These are phyloP conservation scores for Netelia virgata DNA, from an alignment of 2,888 invertebrate genomes.

Conservation along the genomic window DNA sequence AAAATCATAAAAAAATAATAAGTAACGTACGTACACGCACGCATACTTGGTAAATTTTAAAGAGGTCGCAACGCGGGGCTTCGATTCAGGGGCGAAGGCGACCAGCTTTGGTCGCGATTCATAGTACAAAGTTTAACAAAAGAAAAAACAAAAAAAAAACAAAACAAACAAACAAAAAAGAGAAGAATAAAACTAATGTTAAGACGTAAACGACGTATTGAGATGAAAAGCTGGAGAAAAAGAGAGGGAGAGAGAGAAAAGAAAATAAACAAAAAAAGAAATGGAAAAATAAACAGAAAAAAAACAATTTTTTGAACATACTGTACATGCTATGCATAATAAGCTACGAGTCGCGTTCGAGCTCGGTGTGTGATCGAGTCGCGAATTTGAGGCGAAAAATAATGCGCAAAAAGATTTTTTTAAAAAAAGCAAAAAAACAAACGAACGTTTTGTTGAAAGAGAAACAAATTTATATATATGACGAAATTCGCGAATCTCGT, in stretches of 20 bases:
- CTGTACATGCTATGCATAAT: constrained; percentile 73
- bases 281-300: constrained; percentile 6
- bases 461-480: constrained; percentile 18
- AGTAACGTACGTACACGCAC: constrained; percentile 69
- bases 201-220: constrained; percentile 74
- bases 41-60: constrained; percentile 69
- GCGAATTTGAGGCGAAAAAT: constrained; percentile 30
- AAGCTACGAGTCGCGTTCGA: constrained; percentile 66
- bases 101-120: constrained; percentile 76
- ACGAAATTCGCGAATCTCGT: constrained; percentile 47
- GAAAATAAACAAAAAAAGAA: constrained; percentile 26
- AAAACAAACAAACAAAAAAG: constrained; percentile 43
- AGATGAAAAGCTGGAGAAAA: constrained; percentile 33
- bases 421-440: no score
- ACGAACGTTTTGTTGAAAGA: not conserved
- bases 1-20: constrained; percentile 48
- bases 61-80: constrained; percentile 77
- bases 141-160: constrained; percentile 54
- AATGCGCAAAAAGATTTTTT: not conserved
- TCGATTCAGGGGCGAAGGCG: constrained; percentile 76
- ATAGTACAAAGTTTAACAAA: constrained; percentile 82
- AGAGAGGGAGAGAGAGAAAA: constrained; percentile 54
- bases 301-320: constrained; percentile 76
- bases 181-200: constrained; percentile 78
- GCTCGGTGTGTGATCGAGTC: constrained; percentile 39